A percentile compares a stretch with the other conserved stretches of the same genome.
Conservation (phyloP, 2,113 vertebrate genomes). For the Sardina pilchardus region DNA sequence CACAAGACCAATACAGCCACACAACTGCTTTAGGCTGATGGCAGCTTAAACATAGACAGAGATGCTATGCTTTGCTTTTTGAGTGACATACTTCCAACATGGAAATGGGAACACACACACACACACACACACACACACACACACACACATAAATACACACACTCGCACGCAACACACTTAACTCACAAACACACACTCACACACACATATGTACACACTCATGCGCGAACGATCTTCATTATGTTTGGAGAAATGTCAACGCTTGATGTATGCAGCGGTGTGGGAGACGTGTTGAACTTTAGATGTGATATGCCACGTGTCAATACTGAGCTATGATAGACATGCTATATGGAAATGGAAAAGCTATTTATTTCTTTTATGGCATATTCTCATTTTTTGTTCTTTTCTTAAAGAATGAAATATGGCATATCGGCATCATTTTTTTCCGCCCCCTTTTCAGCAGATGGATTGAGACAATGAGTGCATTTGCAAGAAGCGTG, state of each 20-base stretch:
- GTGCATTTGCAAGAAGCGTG: constrained; percentile 27
- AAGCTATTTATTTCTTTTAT: not conserved
- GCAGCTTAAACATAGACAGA: too few species aligned
- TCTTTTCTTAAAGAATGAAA: not conserved
- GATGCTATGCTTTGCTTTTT: not conserved
- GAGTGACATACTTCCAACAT: not conserved
- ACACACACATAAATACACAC: too few species aligned
- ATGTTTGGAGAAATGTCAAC: not conserved
- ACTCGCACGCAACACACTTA: too few species aligned
- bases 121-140: too few species aligned
- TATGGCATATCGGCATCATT: not conserved
- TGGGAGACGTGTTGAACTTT: not conserved
- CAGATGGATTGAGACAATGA: constrained; percentile 6
- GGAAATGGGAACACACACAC: not conserved
- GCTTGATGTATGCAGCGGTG: not conserved
- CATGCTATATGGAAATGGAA: not conserved
- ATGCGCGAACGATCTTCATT: not conserved
- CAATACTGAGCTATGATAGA: not conserved
- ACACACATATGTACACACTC: too few species aligned
- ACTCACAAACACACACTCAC: too few species aligned
- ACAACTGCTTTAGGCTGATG: too few species aligned
- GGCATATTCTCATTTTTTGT: not conserved
- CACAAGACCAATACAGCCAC: too few species aligned
- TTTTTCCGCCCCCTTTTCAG: not conserved
- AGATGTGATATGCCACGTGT: not conserved